Evolutionary conservation across 2,888 invertebrate genomes (phyloP).

Genomic region (Autographa pulchrina): DNA sequence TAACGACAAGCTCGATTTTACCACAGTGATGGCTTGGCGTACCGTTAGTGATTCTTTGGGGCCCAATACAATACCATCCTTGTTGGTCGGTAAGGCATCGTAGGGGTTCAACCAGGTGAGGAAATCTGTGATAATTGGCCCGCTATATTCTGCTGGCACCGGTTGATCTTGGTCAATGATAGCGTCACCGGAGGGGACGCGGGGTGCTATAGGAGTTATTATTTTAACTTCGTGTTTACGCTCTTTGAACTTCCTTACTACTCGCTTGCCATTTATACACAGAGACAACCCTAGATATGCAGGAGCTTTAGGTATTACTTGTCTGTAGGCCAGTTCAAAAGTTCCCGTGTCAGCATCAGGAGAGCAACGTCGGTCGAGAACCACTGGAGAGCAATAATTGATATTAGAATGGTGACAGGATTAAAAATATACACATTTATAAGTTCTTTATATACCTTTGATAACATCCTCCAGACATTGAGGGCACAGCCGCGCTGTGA

Average conservation of each 20-base stretch:
- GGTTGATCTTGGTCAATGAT: conserved; percentile 72
- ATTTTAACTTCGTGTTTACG: conserved; percentile 80
- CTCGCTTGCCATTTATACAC: conserved; percentile 91
- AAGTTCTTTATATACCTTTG: conserved; percentile 90
- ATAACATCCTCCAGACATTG: conserved; percentile 96
- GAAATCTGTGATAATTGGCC: conserved; percentile 92
- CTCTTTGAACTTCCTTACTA: conserved; percentile 86
- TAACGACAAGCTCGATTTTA: conserved; percentile 80
- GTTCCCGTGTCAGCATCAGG: conserved; percentile 94
- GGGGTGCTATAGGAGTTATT: conserved; percentile 70
- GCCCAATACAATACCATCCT: conserved; percentile 77
- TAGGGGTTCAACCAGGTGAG: conserved; percentile 91
- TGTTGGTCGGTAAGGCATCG: conserved; percentile 78
- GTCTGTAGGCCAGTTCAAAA: conserved; percentile 94
- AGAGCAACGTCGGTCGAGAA: conserved; percentile 92
- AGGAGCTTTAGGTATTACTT: conserved; percentile 93
- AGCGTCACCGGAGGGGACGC: conserved; percentile 73
- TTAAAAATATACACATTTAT: neutral
- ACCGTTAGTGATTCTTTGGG: conserved; percentile 82
- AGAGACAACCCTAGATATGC: conserved; percentile 94
- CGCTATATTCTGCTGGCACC: conserved; percentile 87
- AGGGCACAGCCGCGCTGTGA: conserved; percentile 95
- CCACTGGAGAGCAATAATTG: conserved; percentile 87
- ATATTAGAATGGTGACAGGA: neutral
- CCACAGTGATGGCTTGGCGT: conserved; percentile 85